phyloP scores from a whole-genome alignment of 2,113 vertebrate genomes.

The Meleagris gallopavo region DNA sequence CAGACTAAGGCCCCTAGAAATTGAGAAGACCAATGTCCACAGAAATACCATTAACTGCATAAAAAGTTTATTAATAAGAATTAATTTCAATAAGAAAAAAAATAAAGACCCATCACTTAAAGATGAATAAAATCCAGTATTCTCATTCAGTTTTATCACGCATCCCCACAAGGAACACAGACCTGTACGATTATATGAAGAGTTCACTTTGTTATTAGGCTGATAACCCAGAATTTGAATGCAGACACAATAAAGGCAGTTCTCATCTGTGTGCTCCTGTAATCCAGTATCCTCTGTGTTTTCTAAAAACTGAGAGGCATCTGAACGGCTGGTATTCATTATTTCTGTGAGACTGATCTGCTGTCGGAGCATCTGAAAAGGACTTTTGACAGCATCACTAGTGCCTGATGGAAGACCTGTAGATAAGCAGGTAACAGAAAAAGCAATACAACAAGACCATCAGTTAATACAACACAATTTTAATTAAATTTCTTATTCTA shows the following conservation, averaged over 20 bases:
- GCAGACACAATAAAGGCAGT: conserved; percentile 96
- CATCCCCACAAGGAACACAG: conserved; percentile 14
- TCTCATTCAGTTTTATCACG: neutral
- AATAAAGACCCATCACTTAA: neutral
- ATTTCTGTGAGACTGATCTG: conserved; percentile 98
- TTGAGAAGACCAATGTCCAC: neutral
- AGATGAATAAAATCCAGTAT: neutral
- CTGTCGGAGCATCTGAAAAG: conserved; percentile 87
- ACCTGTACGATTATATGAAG: conserved; percentile 89
- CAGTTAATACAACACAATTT: neutral
- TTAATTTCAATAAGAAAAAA: neutral
- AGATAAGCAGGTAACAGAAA: conserved; percentile 11
- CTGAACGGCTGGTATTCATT: conserved; percentile 88
- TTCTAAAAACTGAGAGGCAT: conserved; percentile 87
- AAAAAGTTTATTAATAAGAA: neutral
- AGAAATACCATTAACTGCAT: neutral
- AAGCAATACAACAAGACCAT: neutral
- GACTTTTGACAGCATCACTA: conserved; percentile 79
- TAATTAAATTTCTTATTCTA: neutral
- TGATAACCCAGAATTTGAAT: conserved; percentile 88
- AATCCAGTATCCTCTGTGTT: conserved; percentile 92
- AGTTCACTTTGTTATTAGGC: conserved; percentile 84
- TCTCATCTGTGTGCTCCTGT: conserved; percentile 94
- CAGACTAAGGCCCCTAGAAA: neutral
- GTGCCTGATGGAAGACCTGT: conserved; percentile 79